phyloP scores from a whole-genome alignment of 2,888 invertebrate genomes.

The Falcaria lacertinaria region DNA sequence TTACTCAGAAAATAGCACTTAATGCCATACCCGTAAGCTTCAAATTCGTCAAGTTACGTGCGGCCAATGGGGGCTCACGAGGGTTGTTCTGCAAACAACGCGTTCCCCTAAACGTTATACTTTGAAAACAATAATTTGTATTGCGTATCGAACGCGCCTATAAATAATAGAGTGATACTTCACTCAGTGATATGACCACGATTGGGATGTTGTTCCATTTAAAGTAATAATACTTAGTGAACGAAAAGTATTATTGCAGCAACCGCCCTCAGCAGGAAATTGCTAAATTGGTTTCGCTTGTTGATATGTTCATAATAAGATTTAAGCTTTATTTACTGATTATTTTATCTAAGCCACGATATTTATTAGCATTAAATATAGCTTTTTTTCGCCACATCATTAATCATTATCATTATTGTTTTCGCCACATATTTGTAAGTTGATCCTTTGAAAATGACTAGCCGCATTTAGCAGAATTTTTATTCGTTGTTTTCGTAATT shows the following conservation, averaged over 20 bases:
- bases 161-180: conserved; percentile 79
- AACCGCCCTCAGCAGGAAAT: neutral
- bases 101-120: conserved; percentile 79
- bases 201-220: conserved; percentile 40
- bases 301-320: neutral
- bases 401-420: no score
- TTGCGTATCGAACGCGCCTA: conserved; percentile 79
- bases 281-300: neutral
- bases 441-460: no score
- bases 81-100: conserved; percentile 76
- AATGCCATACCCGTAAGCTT: conserved; percentile 43
- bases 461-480: no score
- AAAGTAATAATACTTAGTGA: conserved; percentile 28
- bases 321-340: neutral
- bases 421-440: no score
- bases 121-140: conserved; percentile 81
- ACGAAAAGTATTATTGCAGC: neutral
- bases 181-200: conserved; percentile 49
- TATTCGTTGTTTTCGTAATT: no score
- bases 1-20: conserved; percentile 45
- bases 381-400: no score
- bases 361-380: no score
- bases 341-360: neutral
- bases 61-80: conserved; percentile 45
- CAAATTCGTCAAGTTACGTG: conserved; percentile 40